phyloP scores from a whole-genome alignment of 2,797 vertebrate genomes.

The Naso thynnoides region DNA sequence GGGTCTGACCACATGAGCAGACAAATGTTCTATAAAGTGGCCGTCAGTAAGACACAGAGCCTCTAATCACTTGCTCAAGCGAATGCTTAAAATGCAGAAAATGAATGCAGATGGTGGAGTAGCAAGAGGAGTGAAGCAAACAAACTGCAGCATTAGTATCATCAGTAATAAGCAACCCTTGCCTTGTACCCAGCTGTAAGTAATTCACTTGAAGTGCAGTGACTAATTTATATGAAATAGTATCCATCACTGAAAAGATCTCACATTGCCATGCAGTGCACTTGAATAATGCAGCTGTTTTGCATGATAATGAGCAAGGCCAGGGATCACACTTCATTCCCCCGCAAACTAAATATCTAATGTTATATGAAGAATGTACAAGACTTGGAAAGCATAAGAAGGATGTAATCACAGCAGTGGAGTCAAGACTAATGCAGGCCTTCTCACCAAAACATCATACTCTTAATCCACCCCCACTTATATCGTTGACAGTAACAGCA shows the following conservation, averaged over 20 bases:
- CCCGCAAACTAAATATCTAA: conserved; percentile 48
- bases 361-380: conserved; percentile 29
- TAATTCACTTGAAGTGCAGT: conserved; percentile 61
- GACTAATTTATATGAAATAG: conserved; percentile 63
- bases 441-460: conserved; percentile 1
- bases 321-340: conserved; percentile 35
- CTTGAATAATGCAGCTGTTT: conserved; percentile 54
- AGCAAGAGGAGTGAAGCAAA: conserved; percentile 30
- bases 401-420: conserved; percentile 12
- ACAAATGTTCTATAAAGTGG: conserved; percentile 42
- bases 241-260: conserved; percentile 54
- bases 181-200: conserved; percentile 57
- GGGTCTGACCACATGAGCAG: conserved; percentile 41
- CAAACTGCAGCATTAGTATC: conserved; percentile 55
- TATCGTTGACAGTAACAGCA: neutral
- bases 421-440: neutral
- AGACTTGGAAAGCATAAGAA: neutral
- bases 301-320: conserved; percentile 54
- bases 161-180: conserved; percentile 54
- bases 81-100: conserved; percentile 48
- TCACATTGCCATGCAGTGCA: conserved; percentile 34
- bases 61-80: conserved; percentile 44
- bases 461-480: conserved; percentile 2
- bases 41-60: conserved; percentile 16
- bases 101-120: conserved; percentile 42